Conservation (phyloP, 2,113 vertebrate genomes). For the Microtus richardsoni region DNA sequence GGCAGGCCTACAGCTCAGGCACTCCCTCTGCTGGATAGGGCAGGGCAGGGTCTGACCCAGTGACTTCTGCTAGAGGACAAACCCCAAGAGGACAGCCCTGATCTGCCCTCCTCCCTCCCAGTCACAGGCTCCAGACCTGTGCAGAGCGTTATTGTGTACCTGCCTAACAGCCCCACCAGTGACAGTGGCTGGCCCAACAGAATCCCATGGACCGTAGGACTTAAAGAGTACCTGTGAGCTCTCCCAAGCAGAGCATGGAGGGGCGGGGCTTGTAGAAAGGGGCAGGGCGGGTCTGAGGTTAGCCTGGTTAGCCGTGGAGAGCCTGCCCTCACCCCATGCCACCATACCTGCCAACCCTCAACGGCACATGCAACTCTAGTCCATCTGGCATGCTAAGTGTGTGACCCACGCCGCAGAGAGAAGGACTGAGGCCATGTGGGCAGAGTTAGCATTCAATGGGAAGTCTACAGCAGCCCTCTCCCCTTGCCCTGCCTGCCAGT, state of each 20-base stretch:
- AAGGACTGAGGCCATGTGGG: not conserved
- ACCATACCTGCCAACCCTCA: fast-evolving
- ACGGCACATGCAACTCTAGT: fast-evolving
- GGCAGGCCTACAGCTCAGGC: fast-evolving
- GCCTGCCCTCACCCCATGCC: fast-evolving
- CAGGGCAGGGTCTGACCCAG: fast-evolving
- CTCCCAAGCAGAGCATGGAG: not conserved
- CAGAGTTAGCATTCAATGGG: not conserved
- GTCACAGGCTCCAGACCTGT: not conserved
- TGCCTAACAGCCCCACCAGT: fast-evolving
- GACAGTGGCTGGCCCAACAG: not conserved
- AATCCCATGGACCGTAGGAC: not conserved
- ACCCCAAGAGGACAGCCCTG: not conserved
- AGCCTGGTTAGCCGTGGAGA: not conserved
- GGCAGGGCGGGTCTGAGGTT: not conserved
- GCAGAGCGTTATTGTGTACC: fast-evolving
- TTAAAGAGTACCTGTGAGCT: too few relatives aligned
- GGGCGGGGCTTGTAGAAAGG: not conserved
- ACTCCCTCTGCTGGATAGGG: not conserved
- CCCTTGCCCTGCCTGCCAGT: fast-evolving
- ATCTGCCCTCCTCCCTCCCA: not conserved
- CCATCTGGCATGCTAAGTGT: not conserved
- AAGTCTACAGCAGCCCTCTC: not conserved
- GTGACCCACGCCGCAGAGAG: not conserved
- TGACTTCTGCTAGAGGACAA: not conserved